Base-by-base conservation (phyloP, 2,888 invertebrate species). In the Drosophila niveifrons region DNA sequence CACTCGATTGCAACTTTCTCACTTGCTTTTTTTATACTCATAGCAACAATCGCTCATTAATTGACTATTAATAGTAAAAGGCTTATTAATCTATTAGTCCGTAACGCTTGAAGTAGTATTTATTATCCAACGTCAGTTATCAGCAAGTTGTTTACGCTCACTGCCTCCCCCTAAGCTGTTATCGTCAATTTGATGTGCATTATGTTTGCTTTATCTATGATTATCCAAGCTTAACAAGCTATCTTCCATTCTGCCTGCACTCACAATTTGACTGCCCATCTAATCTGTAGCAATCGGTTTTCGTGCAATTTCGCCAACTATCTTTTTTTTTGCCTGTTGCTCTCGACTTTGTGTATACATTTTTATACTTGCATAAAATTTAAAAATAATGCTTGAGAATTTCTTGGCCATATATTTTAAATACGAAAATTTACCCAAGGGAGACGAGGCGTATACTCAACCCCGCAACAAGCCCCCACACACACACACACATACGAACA, bases 341-440 rank as follows among this genome's bases (percentile, higher is more conserved):
- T 50, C 34, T 50, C 31, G 4, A 1, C 23, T 3, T 13, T 15
- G 57, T 44, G 59, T 68, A 72, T 9, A 46, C 29, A 62, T 47
- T 76, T 63, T 62, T 53, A 59, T 76, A 55, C 68, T 50, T 64
- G 39, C 61, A 75, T 57, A 66, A 87, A 87, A 83, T 84, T 76
- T 78, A 84, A 83, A 87, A 87, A 79, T 84, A 83, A 84, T 78
- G 85, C 72, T 83, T 84, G 53, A 76, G 74, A 74, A 84, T 84
- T 87, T 83, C 85, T 84, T 78, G 74, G 82, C 68, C 85, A 78
- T 87, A 87, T 87, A 87, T 83, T 81, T 76, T 72, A 83, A 84
- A 83, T 84, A 82, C 88, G 56, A 87, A 86, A 78, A 87, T 82
- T 76, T 73, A 84, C 82, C 82, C 88, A 76, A 68, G 88, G 82